Percentiles rank a stretch among this genome's conserved stretches.
phyloP scores from a whole-genome alignment of 2,797 vertebrate genomes.

The Premnoplex brunnescens region DNA sequence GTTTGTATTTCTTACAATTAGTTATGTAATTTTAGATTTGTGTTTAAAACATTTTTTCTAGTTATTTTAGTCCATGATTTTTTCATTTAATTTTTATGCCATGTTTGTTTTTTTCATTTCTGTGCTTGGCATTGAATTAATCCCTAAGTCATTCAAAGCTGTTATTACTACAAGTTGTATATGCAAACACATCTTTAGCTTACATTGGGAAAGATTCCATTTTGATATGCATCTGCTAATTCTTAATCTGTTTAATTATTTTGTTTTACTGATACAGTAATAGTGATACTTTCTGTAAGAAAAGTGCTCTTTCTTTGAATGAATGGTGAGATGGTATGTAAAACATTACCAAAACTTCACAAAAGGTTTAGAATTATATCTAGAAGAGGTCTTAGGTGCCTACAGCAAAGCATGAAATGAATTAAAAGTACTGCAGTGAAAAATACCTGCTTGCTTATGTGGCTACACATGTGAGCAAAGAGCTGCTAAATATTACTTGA shows the following conservation, averaged over 20 bases:
- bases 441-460: neutral
- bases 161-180: neutral
- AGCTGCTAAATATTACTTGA: neutral
- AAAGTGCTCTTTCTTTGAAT: rapidly evolving
- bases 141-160: neutral
- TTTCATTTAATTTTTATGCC: neutral
- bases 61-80: neutral
- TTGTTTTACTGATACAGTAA: neutral
- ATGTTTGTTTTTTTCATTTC: neutral
- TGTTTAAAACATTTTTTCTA: neutral
- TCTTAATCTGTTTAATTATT: neutral
- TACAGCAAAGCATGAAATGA: neutral
- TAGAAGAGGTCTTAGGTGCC: neutral
- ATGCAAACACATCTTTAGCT: neutral
- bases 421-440: neutral
- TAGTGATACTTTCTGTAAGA: neutral
- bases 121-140: neutral
- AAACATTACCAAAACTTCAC: neutral
- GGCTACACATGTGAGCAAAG: neutral
- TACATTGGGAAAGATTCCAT: neutral
- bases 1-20: neutral
- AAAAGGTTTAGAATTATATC: neutral
- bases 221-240: neutral
- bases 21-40: neutral
- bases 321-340: neutral